Conservation (phyloP, 2,888 invertebrate species). For the Macrophya alboannulata region DNA sequence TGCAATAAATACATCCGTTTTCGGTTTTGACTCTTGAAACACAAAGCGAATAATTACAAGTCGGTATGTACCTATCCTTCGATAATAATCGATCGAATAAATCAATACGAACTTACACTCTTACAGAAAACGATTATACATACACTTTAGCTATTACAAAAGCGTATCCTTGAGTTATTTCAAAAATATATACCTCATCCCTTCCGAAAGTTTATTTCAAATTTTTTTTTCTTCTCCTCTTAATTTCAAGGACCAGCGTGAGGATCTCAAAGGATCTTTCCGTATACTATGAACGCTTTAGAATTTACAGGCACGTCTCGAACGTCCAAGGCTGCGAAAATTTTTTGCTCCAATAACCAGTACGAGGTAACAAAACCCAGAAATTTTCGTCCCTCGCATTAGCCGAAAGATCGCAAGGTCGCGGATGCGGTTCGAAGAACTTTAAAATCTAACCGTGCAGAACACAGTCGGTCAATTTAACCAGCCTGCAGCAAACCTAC, state of each 20-base stretch:
- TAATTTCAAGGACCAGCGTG: not conserved
- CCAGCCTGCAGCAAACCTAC: not conserved
- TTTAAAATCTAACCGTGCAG: not conserved
- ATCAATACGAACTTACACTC: not conserved
- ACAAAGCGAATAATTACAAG: slow-evolving; percentile 55
- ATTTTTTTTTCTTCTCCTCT: not conserved
- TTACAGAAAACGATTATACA: not conserved
- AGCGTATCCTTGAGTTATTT: not conserved
- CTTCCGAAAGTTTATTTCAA: not conserved
- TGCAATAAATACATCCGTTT: slow-evolving; percentile 56
- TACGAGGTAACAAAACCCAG: not conserved
- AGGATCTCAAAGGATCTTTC: not conserved
- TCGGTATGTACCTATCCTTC: slow-evolving; percentile 35
- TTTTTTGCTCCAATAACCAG: slow-evolving; percentile 53
- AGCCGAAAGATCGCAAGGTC: slow-evolving; percentile 18
- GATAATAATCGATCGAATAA: slow-evolving; percentile 34
- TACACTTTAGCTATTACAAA: not conserved
- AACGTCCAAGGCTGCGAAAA: not conserved
- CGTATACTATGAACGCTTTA: not conserved
- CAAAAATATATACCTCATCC: not conserved
- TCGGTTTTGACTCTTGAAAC: slow-evolving; percentile 54
- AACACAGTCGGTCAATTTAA: not conserved
- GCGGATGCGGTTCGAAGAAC: not conserved
- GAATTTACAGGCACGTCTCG: slow-evolving; percentile 1
- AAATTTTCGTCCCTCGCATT: slow-evolving; percentile 3